Conservation (phyloP, 2,888 invertebrate species). For the Idaea aversata region DNA sequence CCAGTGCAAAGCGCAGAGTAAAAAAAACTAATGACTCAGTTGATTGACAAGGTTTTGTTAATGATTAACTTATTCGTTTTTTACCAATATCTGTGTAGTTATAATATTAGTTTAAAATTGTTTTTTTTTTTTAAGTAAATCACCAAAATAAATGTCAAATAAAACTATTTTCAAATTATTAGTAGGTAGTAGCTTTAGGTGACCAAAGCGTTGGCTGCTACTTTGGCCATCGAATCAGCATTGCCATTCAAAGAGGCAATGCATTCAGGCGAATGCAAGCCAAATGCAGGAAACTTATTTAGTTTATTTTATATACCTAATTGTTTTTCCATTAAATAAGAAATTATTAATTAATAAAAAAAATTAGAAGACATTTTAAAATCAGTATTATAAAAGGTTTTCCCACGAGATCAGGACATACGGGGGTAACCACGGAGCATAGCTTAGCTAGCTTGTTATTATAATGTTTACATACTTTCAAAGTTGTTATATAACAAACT, state of each 20-base stretch:
- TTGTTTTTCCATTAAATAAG: neutral
- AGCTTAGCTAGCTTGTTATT: neutral
- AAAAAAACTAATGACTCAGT: neutral
- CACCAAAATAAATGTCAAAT: neutral
- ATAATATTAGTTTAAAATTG: neutral
- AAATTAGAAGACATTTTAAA: neutral
- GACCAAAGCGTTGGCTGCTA: neutral
- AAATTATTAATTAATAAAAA: too few species aligned
- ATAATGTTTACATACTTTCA: constrained; percentile 23
- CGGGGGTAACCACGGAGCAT: neutral
- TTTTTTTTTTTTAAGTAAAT: neutral
- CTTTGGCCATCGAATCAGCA: too few species aligned
- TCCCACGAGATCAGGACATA: neutral
- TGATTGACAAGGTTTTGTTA: neutral
- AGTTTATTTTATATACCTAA: neutral
- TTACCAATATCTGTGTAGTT: neutral
- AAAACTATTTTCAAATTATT: neutral
- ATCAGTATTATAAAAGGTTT: neutral
- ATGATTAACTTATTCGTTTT: neutral
- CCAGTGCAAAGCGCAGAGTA: neutral
- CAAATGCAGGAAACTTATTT: neutral
- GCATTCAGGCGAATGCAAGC: neutral
- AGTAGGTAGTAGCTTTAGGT: neutral
- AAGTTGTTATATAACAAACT: constrained; percentile 14
- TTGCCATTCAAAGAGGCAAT: neutral